Evolutionary conservation across 2,113 vertebrate genomes (phyloP), one percentile per base, ranked within the genome.

Genomic region (Theropithecus gelada): DNA sequence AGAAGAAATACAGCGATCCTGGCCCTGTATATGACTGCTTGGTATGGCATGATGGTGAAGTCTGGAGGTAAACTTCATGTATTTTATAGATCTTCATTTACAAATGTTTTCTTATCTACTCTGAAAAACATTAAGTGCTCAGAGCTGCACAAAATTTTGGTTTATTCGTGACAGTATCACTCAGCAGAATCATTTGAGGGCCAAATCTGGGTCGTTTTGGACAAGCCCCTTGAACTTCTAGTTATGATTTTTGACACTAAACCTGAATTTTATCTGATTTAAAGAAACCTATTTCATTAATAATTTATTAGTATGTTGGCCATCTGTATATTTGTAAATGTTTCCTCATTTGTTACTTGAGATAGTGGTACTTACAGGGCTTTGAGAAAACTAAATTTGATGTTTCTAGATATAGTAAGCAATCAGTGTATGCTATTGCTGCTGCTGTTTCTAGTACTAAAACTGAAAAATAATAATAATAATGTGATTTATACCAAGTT

Each of bases 1-100:
- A 99, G 98, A 99, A 99, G 98, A 99, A 99, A 97, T 99, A 99
- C 32, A 99, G 99, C 64, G 99, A 99, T 97, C 99, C 99, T n/a
- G 99, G 99, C 66, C 99, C 99, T 32, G 99, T 99, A 0, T 99
- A 99, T 94, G 99, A 99, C 98, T 99, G 99, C 93, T 64, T 99
- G 76, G 99, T 99, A 22, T 99, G 99, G 99, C 98, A 99, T 17
- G 99, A 99, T 0, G 99, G 99, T 11, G 98, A 99, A 95, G 99
- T 99, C 2, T 99, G 99, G 99, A 99, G 99, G 99, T 99, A 98
- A 98, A 82, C 59, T 80, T 55, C 3, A 13, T 76, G 23, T 61
- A 2, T 73, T 93, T 84, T 85, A 40, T 9, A 32, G 52, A 38
- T 86, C 52, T 73, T 91, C n/a, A 59, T 76, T 85, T 20, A 30